These are phyloP conservation scores for Meteorus colon DNA, from an alignment of 2,888 invertebrate species.

Conservation along the genomic window DNA sequence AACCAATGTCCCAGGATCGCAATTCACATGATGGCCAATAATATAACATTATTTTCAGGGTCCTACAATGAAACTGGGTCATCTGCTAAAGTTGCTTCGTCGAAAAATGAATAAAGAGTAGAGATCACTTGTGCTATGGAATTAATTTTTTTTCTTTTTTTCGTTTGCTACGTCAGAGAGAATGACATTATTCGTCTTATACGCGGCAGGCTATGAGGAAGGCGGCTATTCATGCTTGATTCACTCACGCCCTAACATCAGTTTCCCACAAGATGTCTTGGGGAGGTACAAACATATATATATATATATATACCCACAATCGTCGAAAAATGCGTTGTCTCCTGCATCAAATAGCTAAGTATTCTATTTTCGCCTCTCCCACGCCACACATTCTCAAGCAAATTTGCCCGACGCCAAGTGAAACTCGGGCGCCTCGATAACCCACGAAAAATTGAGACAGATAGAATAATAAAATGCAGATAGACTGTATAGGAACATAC, in stretches of 20 bases:
- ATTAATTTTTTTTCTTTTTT: neutral
- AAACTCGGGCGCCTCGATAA: conserved; percentile 6
- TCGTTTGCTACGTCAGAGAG: neutral
- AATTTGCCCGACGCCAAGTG: conserved; percentile 10
- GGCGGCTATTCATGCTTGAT: neutral
- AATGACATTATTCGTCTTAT: neutral
- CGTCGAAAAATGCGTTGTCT: neutral
- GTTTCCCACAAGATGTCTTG: neutral
- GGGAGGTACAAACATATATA: neutral
- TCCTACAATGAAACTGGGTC: conserved; percentile 8
- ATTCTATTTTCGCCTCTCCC: neutral
- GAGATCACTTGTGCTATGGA: neutral
- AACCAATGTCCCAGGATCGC: neutral
- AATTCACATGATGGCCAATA: conserved; percentile 15
- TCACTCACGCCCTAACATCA: neutral
- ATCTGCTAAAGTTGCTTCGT: neutral
- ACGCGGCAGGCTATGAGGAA: neutral
- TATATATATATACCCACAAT: neutral
- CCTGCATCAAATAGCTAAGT: neutral
- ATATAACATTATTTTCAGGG: neutral
- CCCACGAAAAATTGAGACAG: neutral
- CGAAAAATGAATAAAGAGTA: neutral
- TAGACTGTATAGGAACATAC: neutral
- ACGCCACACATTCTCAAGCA: conserved; percentile 12
- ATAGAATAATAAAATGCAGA: conserved; percentile 9